These are phyloP conservation scores for Eulemur albifrons DNA, from an alignment of 2,797 vertebrate genomes.

Conservation along the genomic window DNA sequence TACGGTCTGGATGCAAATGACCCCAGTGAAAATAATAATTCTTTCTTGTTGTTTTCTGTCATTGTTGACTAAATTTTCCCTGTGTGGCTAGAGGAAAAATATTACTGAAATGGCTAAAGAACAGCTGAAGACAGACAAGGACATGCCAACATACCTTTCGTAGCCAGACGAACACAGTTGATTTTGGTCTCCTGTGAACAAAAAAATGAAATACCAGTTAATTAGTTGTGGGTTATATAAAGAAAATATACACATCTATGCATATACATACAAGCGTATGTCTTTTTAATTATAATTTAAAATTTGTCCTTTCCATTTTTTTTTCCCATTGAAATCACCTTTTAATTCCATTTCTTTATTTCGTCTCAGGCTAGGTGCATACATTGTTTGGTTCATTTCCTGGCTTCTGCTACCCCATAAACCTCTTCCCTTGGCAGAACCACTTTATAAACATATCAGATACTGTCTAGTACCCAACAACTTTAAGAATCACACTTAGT, in stretches of 20 bases:
- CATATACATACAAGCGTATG: not conserved
- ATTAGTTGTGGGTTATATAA: slow-evolving; percentile 40
- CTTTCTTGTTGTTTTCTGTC: not conserved
- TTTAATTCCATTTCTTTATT: slow-evolving; percentile 39
- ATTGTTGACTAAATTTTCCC: not conserved
- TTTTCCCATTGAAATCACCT: not conserved
- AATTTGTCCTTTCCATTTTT: slow-evolving; percentile 16
- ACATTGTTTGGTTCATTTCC: not conserved
- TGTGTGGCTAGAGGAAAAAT: not conserved
- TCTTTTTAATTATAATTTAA: slow-evolving; percentile 50
- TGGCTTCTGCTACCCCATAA: not conserved
- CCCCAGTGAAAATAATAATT: not conserved
- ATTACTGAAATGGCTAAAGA: not conserved
- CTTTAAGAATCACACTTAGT: not conserved
- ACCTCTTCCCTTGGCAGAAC: not conserved
- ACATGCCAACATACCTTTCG: slow-evolving; percentile 93
- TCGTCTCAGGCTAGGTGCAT: not conserved
- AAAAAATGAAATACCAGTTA: slow-evolving; percentile 75
- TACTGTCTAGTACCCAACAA: not conserved
- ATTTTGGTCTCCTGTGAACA: slow-evolving; percentile 96
- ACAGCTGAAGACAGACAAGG: slow-evolving; percentile 45
- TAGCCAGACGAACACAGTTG: slow-evolving; percentile 96
- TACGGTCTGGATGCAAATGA: not conserved
- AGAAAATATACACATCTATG: not conserved
- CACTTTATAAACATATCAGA: not conserved